Conservation (phyloP, 2,888 invertebrate genomes). For the Cosmorhoe ocellata region DNA sequence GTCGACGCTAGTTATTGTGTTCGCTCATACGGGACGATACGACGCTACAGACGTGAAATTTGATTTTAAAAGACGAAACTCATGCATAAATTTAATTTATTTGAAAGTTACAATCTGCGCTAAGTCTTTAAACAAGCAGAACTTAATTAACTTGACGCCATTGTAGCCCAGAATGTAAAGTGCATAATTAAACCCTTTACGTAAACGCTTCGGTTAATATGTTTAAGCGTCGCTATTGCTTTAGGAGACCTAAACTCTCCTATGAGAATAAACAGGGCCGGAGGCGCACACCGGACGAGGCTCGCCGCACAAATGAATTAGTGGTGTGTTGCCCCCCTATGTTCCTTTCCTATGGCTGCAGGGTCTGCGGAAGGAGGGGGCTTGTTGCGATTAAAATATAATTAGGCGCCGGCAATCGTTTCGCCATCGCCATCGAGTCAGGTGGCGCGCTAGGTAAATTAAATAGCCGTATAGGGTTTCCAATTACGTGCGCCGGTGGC, state of each 20-base stretch:
- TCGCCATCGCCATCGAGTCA: conserved; percentile 78
- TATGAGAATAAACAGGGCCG: conserved; percentile 77
- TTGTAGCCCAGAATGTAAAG: conserved; percentile 71
- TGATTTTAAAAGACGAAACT: conserved; percentile 63
- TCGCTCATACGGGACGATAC: conserved; percentile 41
- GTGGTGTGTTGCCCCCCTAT: conserved; percentile 48
- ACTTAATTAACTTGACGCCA: conserved; percentile 77
- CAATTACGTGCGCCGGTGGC: conserved; percentile 66
- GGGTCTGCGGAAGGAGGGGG: conserved; percentile 36
- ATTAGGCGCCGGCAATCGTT: conserved; percentile 81
- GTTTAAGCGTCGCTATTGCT: conserved; percentile 77
- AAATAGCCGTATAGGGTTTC: conserved; percentile 77
- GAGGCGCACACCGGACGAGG: conserved; percentile 57
- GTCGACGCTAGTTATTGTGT: conserved; percentile 55
- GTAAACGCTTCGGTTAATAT: conserved; percentile 78
- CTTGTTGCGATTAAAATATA: conserved; percentile 80
- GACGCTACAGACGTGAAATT: conserved; percentile 41
- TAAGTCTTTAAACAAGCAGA: conserved; percentile 72
- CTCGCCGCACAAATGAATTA: conserved; percentile 76
- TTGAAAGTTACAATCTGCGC: conserved; percentile 61
- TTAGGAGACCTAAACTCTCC: conserved; percentile 79
- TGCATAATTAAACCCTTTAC: conserved; percentile 77
- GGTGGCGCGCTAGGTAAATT: conserved; percentile 78
- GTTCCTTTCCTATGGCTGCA: conserved; percentile 38
- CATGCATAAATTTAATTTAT: conserved; percentile 64